A percentile compares a stretch with the other conserved stretches of the same genome.
Evolutionary conservation across 2,888 invertebrate genomes (phyloP).

Genomic region (Ecdyonurus torrentis): DNA sequence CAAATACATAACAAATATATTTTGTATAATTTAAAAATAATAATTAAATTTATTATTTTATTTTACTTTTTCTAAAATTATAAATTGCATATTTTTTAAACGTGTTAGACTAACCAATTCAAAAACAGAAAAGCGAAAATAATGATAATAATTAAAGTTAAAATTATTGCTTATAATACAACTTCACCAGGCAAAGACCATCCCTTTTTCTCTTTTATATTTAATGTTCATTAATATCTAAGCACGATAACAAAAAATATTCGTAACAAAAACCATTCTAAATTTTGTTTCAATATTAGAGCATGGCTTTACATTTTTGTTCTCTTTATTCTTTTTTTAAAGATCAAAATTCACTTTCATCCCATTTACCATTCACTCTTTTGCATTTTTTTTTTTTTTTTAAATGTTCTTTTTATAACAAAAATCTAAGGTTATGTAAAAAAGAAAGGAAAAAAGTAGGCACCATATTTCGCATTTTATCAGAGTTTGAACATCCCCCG

Average conservation of each 20-base stretch:
- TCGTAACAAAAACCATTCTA: background rate
- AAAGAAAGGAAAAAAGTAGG: no score
- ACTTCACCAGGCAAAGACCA: background rate
- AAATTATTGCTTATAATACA: background rate
- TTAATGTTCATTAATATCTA: background rate
- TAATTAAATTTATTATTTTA: no score
- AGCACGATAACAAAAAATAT: background rate
- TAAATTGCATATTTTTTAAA: no score
- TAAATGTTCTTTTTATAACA: no score
- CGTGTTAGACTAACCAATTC: background rate
- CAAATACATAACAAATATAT: background rate
- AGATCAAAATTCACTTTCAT: background rate
- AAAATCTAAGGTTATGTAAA: no score
- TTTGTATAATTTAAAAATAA: background rate
- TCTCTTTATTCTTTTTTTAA: background rate
- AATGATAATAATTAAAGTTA: background rate
- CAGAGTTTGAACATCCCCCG: no score
- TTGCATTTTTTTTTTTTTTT: no score
- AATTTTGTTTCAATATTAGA: background rate
- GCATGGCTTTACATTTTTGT: background rate
- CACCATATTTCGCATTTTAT: no score
- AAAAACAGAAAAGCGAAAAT: background rate
- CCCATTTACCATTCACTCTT: background rate
- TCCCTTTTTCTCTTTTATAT: background rate
- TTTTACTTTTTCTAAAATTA: no score